Conservation (phyloP, 2,888 invertebrate species). For the Tortricodes alternella region DNA sequence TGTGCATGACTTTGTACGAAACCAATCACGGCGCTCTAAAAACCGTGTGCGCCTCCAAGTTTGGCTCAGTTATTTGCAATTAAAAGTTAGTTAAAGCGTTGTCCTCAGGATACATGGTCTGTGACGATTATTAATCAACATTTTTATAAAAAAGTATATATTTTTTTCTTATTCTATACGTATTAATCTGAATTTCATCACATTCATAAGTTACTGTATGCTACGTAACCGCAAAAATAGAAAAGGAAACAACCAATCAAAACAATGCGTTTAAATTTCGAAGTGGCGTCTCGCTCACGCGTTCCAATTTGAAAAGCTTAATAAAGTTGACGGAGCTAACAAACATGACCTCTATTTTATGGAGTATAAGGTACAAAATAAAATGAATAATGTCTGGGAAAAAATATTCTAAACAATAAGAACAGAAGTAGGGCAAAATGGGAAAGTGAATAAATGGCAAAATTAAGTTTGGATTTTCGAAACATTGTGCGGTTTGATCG, state of each 20-base stretch:
- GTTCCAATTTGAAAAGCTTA: slow-evolving; percentile 9
- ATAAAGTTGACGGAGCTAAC: slow-evolving; percentile 10
- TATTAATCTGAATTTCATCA: no score
- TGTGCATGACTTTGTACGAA: no score
- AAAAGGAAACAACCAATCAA: neutral
- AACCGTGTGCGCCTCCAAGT: no score
- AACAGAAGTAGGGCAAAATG: slow-evolving; percentile 48
- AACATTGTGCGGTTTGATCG: slow-evolving; percentile 23
- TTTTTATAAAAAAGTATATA: no score
- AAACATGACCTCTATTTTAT: slow-evolving; percentile 36
- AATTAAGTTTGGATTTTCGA: slow-evolving; percentile 39
- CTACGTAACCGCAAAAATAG: neutral
- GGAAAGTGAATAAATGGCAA: slow-evolving; percentile 56
- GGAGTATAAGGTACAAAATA: slow-evolving; percentile 33
- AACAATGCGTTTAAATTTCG: slow-evolving; percentile 8
- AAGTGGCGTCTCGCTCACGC: slow-evolving; percentile 27
- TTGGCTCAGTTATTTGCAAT: no score
- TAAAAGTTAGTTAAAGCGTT: no score
- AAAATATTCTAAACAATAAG: slow-evolving; percentile 46
- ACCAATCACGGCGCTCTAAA: no score
- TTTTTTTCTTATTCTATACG: no score
- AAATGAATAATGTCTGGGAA: slow-evolving; percentile 36
- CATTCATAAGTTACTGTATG: no score
- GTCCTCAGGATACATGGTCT: no score
- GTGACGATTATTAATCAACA: no score